Base-by-base conservation (phyloP, 2,797 vertebrate genomes). In the Varecia variegata region DNA sequence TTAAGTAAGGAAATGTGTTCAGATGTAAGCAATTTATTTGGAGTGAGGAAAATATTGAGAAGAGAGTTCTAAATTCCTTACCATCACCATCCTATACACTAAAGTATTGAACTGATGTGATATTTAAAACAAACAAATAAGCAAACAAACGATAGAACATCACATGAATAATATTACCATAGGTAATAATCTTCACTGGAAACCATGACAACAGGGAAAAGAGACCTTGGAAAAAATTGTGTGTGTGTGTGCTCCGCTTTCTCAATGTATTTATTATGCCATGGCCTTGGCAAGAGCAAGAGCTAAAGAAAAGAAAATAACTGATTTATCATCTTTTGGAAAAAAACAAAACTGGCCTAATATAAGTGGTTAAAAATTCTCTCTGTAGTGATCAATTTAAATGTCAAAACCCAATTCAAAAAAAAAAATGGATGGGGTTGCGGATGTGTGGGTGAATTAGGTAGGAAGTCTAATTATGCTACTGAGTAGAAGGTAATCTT, bases 181-280 rank as follows among this genome's bases (percentile, higher is more conserved):
- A 68, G 54, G 71, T 89, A 88, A 89, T 6, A 58, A 23, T n/a
- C 45, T 97, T 96, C 68, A 91, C 15, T 32, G 54, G 94, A 94
- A 96, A 95, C 96, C 91, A 97, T 95, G 96, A 90, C 96, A 97
- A 95, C 89, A 0, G 35, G 87, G 56, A 80, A 89, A 82, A 81
- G 54, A 89, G 83, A n/a, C 89, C 71, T 93, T 88, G 82, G n/a
- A 54, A 74, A 62, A 86, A 82, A 15, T 35, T 3, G 3, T 43
- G 60, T 4, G 15, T 35, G 35, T 7, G 56, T 2, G 15, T 4
- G 21, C 74, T 95, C 65, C 68, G 74, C 35, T 85, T 94, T 93
- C 68, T 95, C 89, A 58, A 76, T 25, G 40, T 93, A 77, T 92
- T 94, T 92, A 82, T 94, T 68, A 74, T 23, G 80, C 88, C 70